Evolutionary conservation across 35 echinoderm and acorn worm genomes (phyloP).

Genomic region (Stichopus chloronotus): DNA sequence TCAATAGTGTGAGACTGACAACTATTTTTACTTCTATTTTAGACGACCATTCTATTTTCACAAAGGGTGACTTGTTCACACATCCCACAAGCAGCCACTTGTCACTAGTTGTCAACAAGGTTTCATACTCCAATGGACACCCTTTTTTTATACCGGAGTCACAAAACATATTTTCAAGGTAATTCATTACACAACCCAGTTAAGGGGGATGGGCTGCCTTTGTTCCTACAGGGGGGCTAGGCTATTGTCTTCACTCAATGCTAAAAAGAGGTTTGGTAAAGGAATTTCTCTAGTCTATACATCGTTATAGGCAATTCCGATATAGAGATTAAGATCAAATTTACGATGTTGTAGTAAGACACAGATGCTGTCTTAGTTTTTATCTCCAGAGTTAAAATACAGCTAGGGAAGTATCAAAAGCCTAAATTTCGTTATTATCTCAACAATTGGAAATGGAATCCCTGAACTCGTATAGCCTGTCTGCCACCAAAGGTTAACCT

Average conservation of each 20-base stretch:
- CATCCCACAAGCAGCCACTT: not conserved
- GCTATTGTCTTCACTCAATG: constrained; percentile 28
- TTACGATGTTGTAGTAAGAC: not conserved
- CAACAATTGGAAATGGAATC: too few relatives aligned
- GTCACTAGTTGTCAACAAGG: constrained; percentile 9
- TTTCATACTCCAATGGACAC: constrained; percentile 32
- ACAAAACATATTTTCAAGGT: constrained; percentile 36
- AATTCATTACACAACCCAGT: constrained; percentile 29
- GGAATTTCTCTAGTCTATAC: not conserved
- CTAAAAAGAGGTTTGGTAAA: not conserved
- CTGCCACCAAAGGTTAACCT: too few relatives aligned
- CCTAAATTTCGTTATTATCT: not conserved
- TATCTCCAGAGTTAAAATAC: not conserved
- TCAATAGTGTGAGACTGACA: not conserved
- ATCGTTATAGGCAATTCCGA: not conserved
- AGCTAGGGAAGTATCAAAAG: not conserved
- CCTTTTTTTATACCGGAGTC: not conserved
- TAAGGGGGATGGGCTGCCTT: constrained; percentile 47
- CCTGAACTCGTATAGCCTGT: too few relatives aligned
- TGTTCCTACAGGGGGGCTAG: constrained; percentile 24
- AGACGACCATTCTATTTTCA: not conserved
- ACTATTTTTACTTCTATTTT: not conserved
- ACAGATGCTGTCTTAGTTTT: not conserved
- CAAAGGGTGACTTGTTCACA: not conserved
- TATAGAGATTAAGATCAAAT: not conserved